These are phyloP conservation scores for Beris morrisii DNA, from an alignment of 2,888 invertebrate species.

Conservation along the genomic window DNA sequence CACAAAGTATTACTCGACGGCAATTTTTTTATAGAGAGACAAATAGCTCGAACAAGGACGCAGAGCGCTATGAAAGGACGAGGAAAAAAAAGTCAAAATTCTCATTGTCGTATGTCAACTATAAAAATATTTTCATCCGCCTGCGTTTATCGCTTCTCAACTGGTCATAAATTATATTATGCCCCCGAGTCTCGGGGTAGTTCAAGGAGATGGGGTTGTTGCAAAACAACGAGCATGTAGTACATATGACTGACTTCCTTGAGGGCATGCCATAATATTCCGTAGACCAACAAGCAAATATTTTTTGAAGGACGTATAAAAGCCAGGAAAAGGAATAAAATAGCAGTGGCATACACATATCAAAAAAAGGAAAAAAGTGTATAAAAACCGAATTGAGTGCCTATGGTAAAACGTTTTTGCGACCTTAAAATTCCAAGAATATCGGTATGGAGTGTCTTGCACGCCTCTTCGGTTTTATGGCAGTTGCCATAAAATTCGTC, in stretches of 20 bases:
- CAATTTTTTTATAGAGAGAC: background rate
- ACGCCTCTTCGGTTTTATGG: conserved; percentile 32
- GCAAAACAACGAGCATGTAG: no score
- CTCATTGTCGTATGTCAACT: conserved; percentile 38
- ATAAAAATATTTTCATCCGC: conserved; percentile 36
- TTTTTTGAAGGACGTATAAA: conserved; percentile 12
- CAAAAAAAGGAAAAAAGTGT: conserved; percentile 21
- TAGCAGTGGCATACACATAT: background rate
- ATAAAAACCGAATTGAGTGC: conserved; percentile 37
- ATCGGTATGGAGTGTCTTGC: background rate
- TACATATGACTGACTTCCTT: no score
- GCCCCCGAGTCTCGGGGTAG: background rate
- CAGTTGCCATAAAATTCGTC: conserved; percentile 35
- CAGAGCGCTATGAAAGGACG: background rate
- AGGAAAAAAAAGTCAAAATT: conserved; percentile 11
- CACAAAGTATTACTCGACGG: no score
- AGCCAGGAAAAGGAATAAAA: conserved; percentile 17
- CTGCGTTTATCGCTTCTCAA: conserved; percentile 37
- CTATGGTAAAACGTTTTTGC: conserved; percentile 28
- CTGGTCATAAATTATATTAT: conserved; percentile 34
- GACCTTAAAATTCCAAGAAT: conserved; percentile 6
- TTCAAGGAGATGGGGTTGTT: no score
- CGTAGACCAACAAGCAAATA: conserved; percentile 17
- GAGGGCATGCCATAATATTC: no score
- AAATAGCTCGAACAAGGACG: background rate